Conservation (phyloP, 1,140 invertebrate genomes). For the Cotesia typhae region DNA sequence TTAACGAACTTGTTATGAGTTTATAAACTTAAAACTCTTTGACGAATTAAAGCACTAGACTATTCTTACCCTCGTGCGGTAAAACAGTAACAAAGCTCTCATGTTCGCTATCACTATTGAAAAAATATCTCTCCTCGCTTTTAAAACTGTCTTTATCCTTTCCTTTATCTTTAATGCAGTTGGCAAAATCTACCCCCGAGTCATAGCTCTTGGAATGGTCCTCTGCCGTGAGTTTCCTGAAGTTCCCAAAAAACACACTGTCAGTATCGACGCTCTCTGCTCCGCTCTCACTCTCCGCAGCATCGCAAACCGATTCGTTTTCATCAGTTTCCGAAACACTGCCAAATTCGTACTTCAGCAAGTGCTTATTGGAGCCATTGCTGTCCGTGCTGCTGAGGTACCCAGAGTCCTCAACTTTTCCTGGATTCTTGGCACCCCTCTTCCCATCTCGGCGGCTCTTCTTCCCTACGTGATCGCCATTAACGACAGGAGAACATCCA, state of each 20-base stretch:
- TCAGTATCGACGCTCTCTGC: conserved; percentile 85
- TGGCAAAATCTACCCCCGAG: conserved; percentile 47
- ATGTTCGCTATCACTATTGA: conserved; percentile 62
- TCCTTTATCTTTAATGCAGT: conserved; percentile 37
- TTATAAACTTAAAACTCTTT: no score
- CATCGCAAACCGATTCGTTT: conserved; percentile 77
- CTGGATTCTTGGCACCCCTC: not conserved
- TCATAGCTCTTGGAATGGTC: conserved; percentile 64
- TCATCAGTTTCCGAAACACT: conserved; percentile 74
- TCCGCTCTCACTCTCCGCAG: conserved; percentile 79
- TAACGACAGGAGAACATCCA: conserved; percentile 59
- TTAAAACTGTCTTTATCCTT: conserved; percentile 20
- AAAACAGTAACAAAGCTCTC: conserved; percentile 66
- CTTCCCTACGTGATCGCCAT: conserved; percentile 51
- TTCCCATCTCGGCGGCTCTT: conserved; percentile 22
- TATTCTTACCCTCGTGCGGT: conserved; percentile 42
- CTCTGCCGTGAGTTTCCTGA: conserved; percentile 49
- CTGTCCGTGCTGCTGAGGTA: conserved; percentile 80
- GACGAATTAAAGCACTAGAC: conserved; percentile 24
- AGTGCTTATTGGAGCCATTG: conserved; percentile 59
- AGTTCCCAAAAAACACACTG: conserved; percentile 77
- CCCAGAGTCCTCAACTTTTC: conserved; percentile 69
- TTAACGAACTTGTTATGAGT: conserved; percentile 47
- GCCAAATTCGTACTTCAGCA: conserved; percentile 51
- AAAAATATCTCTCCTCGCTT: conserved; percentile 46